Evolutionary conservation across 2,113 vertebrate genomes (phyloP).

Genomic region (Athene noctua): DNA sequence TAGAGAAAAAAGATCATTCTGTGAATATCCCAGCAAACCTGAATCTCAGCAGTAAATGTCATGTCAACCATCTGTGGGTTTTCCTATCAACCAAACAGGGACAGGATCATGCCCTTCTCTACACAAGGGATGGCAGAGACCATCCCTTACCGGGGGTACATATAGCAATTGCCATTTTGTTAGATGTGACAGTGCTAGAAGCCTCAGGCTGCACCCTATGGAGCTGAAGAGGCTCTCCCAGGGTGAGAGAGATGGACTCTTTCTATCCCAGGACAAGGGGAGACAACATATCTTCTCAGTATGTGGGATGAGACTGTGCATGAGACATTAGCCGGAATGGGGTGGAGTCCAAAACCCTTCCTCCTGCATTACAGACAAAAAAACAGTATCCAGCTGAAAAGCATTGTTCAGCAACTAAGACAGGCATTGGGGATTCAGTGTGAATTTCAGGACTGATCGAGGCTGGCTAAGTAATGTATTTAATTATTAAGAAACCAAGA

Average conservation of each 20-base stretch:
- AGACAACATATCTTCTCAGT: neutral
- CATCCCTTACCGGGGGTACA: neutral
- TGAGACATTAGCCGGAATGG: neutral
- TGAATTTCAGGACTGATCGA: neutral
- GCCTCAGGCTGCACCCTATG: neutral
- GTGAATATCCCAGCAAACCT: neutral
- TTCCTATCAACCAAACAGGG: neutral
- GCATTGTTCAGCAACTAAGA: neutral
- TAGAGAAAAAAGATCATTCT: neutral
- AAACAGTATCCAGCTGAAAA: neutral
- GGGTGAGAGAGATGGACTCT: neutral
- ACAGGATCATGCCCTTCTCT: neutral
- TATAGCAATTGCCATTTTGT: neutral
- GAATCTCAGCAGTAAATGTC: neutral
- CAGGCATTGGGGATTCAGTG: neutral
- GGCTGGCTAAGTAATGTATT: neutral
- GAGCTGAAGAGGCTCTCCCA: neutral
- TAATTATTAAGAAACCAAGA: neutral
- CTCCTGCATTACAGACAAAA: neutral
- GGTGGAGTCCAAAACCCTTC: neutral
- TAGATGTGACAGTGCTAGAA: neutral
- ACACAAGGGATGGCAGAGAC: neutral
- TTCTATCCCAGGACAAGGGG: neutral
- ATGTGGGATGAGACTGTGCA: fast-evolving
- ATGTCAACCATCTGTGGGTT: neutral